Base-by-base conservation (phyloP, 2,797 vertebrate genomes). In the Lutjanus argentimaculatus region DNA sequence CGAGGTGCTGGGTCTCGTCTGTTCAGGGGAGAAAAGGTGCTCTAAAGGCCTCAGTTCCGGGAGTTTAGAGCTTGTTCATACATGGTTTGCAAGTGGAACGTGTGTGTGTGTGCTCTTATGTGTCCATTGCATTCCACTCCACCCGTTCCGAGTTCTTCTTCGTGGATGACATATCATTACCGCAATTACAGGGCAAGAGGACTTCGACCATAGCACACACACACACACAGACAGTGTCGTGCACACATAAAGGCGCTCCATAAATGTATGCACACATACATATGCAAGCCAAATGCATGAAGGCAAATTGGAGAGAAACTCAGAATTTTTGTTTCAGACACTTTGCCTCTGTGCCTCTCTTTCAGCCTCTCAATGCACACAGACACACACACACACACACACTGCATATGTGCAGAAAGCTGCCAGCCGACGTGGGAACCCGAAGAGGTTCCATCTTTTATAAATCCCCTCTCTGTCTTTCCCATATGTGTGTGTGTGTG, bases 121-220 rank as follows among this genome's bases (percentile, higher is more conserved):
- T 80, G 86, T 90, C 71, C 55, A 5, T 76, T 65, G 80, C 93
- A 93, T 93, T 94, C 93, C 93, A 85, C 88, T 85, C 91, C 90
- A 89, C 91, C 93, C 88, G 74, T 69, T 89, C 79, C 4, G 53
- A 89, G 86, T 85, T 92, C 79, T 84, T 92, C 87, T 89, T 77
- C 25, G 77, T 87, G 87, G 88, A 93, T 92, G 91, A 94, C 91
- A 92, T 94, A 82, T 95, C 90, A 95, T 95, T 94, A 94, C 82
- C 55, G 70, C 93, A 94, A 94, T 93, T 93, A 94, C 89, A 94
- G 91, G 93, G 91, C 87, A 89, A 78, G 81, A 87, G 64, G 82
- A 88, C 81, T 82, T 69, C 19, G 80, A 83, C 90, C 75, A 55
- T 78, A 79, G 43, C 69, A 61, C 73, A 77, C 42, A 55, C 42